Conservation (phyloP, 2,797 vertebrate species). For the Gymnopithys bicolor region DNA sequence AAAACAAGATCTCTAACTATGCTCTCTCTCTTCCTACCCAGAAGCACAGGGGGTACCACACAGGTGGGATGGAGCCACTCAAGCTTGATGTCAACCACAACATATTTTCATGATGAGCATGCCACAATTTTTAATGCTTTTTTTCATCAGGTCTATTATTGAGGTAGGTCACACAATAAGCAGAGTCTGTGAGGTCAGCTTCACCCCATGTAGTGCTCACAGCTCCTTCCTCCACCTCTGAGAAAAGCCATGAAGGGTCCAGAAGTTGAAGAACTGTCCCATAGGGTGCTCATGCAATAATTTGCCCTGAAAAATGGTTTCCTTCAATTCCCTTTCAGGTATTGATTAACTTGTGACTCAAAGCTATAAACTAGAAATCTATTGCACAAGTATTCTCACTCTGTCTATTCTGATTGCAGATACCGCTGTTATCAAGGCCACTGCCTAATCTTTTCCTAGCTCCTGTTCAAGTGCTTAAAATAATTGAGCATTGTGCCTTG, state of each 20-base stretch:
- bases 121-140: background rate
- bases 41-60: background rate
- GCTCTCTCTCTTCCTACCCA: background rate
- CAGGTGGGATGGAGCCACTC: background rate
- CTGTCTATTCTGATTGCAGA: background rate
- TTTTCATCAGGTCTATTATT: background rate
- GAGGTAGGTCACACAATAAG: background rate
- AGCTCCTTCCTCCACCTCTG: background rate
- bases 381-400: background rate
- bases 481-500: background rate
- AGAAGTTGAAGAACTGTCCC: background rate
- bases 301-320: background rate
- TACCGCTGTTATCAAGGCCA: background rate
- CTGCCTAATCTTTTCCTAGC: background rate
- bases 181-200: background rate
- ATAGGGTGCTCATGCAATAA: background rate
- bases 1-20: background rate
- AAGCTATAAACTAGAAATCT: background rate
- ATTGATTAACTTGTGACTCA: background rate
- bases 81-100: background rate
- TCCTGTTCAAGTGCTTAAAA: background rate
- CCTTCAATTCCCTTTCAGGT: background rate
- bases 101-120: background rate
- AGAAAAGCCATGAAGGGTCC: background rate
- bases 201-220: rapidly evolving